A percentile compares a stretch with the other conserved stretches of the same genome.
Conservation (phyloP, 2,888 invertebrate species). For the Neoscelio sp. region DNA sequence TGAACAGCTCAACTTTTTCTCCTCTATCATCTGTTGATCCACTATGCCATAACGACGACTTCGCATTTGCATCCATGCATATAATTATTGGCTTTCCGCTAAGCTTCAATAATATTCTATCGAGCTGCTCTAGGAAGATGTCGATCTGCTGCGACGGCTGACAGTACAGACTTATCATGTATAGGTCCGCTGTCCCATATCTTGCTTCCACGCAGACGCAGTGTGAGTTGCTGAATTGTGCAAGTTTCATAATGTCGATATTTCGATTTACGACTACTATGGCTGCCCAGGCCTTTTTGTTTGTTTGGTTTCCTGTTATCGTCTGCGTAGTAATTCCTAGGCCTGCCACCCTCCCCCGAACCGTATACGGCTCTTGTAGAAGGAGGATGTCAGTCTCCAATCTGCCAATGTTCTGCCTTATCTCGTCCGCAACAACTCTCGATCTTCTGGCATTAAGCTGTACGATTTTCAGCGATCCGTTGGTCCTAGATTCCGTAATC, state of each 20-base stretch:
- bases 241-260: slow-evolving; percentile 9
- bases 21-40: not conserved
- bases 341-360: too few relatives aligned
- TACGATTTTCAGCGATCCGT: slow-evolving; percentile 3
- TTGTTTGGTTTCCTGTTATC: not conserved
- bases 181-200: not conserved
- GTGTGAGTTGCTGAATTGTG: not conserved
- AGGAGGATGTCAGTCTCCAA: not conserved
- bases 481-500: slow-evolving; percentile 40
- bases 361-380: slow-evolving; percentile 20
- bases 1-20: not conserved
- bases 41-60: slow-evolving; percentile 11
- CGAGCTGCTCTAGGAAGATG: not conserved
- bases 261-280: slow-evolving; percentile 1
- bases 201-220: not conserved
- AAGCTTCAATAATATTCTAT: not conserved
- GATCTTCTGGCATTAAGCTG: slow-evolving; percentile 31
- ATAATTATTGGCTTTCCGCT: slow-evolving; percentile 18
- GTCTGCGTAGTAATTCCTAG: not conserved
- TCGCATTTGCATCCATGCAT: slow-evolving; percentile 35
- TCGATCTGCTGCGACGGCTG: not conserved
- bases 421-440: not conserved
- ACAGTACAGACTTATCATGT: slow-evolving; percentile 30
- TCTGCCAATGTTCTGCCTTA: not conserved
- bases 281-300: slow-evolving; percentile 11